Evolutionary conservation across 1,140 invertebrate genomes (phyloP), one percentile per base, ranked within the genome.

Genomic region (Drosophila grimshawi): DNA sequence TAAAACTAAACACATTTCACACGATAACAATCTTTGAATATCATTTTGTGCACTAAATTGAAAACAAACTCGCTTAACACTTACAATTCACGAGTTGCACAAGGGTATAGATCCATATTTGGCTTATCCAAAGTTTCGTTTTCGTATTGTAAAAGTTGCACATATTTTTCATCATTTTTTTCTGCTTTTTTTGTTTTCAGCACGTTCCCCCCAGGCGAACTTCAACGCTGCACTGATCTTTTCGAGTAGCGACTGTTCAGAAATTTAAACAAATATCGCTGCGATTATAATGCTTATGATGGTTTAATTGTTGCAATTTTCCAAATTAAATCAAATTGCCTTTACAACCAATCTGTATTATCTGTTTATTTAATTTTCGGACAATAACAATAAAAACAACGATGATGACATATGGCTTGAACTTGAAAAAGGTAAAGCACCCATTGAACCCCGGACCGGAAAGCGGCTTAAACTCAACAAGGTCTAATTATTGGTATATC

Each of bases 261-360:
- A 49, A 55, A 39, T 45, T 29, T 19, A 52, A 66, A 46, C 37
- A 45, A 66, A 51, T 62, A 10, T 19, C 2, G 29, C 35, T 11
- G 46, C 41, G 60, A 72, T 60, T 56, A 69, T 41, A 48, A 65
- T 56, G 29, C 39, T 45, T 56, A 37, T 56, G 63, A 52, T 77
- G 57, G 27, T 69, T 88, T 86, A 86, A 86, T 88, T 86, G 65
- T 52, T 29, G 76, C 80, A 86, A 86, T 86, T 88, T 79, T 68
- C 72, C 5, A 71, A 79, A 82, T 88, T 77, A 68, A 68, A 80
- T 78, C 57, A 64, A 78, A 74, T 80, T 77, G 59, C 65, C n/a
- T 41, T 41, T 41, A n/a, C 39, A 10, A 2, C 10, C 39, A 43
- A 43, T 43, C 10, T 43, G 39, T 43, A 43, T 43, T 43, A 43